Conservation (phyloP, 1,140 invertebrate species). For the Drosophila pachea region DNA sequence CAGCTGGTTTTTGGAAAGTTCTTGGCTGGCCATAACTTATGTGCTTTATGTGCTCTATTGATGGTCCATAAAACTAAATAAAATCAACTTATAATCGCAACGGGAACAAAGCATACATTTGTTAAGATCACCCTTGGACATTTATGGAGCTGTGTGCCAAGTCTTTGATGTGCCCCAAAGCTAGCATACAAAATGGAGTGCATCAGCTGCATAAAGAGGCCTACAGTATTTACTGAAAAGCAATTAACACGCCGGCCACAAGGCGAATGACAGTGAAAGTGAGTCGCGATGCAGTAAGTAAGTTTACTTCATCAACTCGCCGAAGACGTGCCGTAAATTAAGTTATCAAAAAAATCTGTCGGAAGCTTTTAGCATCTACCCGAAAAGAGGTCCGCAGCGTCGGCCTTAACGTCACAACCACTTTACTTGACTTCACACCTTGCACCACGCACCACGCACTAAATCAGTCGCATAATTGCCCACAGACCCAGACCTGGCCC, state of each 20-base stretch:
- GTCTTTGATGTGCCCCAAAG: constrained; percentile 15
- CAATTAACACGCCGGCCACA: constrained; percentile 54
- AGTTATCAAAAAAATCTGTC: constrained; percentile 72
- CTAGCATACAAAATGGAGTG: background rate
- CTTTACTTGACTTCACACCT: constrained; percentile 72
- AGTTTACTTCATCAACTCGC: constrained; percentile 63
- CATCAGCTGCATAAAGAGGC: constrained; percentile 2
- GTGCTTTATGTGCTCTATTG: constrained; percentile 13
- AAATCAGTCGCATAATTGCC: constrained; percentile 75
- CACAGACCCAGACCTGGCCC: constrained; percentile 8
- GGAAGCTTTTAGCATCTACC: constrained; percentile 71
- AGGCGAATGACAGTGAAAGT: constrained; percentile 69
- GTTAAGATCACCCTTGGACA: constrained; percentile 6
- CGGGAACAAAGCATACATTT: constrained; percentile 25
- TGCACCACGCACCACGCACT: constrained; percentile 54
- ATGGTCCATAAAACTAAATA: constrained; percentile 19
- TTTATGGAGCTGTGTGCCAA: constrained; percentile 7
- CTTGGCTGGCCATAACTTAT: constrained; percentile 19
- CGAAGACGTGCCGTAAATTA: constrained; percentile 67
- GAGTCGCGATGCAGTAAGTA: constrained; percentile 24
- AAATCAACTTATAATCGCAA: constrained; percentile 26
- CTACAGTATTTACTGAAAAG: constrained; percentile 40
- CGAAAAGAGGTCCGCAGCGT: constrained; percentile 11
- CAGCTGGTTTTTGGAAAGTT: constrained; percentile 24
- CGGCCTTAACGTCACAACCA: constrained; percentile 16